Evolutionary conservation across 2,888 invertebrate species (phyloP).

Genomic region (Hirtodrosophila alboralis): DNA sequence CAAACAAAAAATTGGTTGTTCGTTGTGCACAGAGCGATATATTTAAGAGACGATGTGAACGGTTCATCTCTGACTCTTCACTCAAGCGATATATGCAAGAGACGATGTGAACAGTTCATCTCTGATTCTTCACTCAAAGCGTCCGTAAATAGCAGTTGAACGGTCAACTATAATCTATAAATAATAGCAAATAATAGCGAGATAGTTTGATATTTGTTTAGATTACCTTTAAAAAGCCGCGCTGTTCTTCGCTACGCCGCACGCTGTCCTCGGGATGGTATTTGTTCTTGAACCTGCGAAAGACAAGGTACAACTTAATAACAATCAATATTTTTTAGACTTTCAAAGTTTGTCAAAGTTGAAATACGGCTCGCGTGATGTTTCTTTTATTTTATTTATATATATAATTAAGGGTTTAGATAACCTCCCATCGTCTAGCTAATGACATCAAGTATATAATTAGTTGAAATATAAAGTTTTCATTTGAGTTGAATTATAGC

Average conservation of each 20-base stretch:
- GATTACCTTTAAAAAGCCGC: slow-evolving; percentile 90
- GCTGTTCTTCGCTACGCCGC: slow-evolving; percentile 94
- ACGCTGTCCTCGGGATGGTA: slow-evolving; percentile 99
- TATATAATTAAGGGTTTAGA: slow-evolving; percentile 2
- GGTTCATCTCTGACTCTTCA: no score
- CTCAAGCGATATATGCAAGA: no score
- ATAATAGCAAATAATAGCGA: no score
- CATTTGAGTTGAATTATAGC: slow-evolving; percentile 15
- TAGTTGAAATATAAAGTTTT: slow-evolving; percentile 12
- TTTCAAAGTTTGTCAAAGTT: background rate
- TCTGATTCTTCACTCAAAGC: no score
- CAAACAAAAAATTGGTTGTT: no score
- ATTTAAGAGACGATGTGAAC: no score
- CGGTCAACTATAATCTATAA: no score
- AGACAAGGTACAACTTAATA: slow-evolving; percentile 31
- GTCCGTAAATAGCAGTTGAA: no score
- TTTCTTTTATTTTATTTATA: slow-evolving; percentile 3
- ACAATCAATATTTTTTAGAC: background rate
- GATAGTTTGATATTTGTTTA: background rate
- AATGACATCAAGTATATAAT: slow-evolving; percentile 25
- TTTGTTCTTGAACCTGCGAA: slow-evolving; percentile 97
- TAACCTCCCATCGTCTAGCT: slow-evolving; percentile 29
- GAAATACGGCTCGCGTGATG: slow-evolving; percentile 3
- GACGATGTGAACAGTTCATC: no score
- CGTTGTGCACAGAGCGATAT: no score